Evolutionary conservation across 2,888 invertebrate genomes (phyloP).

Genomic region (Strigamia maritima): DNA sequence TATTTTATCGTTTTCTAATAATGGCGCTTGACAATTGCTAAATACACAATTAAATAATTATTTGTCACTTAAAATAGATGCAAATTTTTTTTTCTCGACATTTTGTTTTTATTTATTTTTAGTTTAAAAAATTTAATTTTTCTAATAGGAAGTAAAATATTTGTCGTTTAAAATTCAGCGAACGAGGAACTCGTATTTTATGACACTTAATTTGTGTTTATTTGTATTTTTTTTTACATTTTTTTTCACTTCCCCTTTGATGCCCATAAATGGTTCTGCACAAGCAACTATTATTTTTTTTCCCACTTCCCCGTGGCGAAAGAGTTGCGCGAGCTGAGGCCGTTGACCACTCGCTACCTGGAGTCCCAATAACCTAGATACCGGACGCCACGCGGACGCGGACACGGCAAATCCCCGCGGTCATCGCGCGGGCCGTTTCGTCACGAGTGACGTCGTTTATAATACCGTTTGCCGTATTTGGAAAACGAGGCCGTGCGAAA

Average conservation of each 20-base stretch:
- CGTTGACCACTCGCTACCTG: slow-evolving; percentile 37
- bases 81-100: too few relatives aligned
- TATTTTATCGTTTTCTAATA: too few relatives aligned
- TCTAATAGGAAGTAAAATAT: too few relatives aligned
- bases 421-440: not conserved
- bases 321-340: slow-evolving; percentile 29
- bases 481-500: slow-evolving; percentile 9
- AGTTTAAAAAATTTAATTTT: too few relatives aligned
- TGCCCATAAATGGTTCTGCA: slow-evolving; percentile 35
- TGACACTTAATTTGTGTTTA: not conserved
- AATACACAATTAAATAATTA: too few relatives aligned
- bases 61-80: too few relatives aligned
- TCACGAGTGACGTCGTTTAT: not conserved
- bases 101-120: too few relatives aligned
- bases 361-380: slow-evolving; percentile 38
- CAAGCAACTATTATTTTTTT: not conserved
- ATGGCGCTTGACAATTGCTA: too few relatives aligned
- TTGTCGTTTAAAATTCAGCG: too few relatives aligned
- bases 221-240: not conserved
- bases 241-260: slow-evolving; percentile 15
- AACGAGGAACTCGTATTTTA: not conserved
- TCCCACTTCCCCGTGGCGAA: slow-evolving; percentile 15
- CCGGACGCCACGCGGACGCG: slow-evolving; percentile 27
- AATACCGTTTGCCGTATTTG: slow-evolving; percentile 8
- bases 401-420: slow-evolving; percentile 26